Conservation (phyloP, 2,797 vertebrate genomes). For the Neoniphon sammara region DNA sequence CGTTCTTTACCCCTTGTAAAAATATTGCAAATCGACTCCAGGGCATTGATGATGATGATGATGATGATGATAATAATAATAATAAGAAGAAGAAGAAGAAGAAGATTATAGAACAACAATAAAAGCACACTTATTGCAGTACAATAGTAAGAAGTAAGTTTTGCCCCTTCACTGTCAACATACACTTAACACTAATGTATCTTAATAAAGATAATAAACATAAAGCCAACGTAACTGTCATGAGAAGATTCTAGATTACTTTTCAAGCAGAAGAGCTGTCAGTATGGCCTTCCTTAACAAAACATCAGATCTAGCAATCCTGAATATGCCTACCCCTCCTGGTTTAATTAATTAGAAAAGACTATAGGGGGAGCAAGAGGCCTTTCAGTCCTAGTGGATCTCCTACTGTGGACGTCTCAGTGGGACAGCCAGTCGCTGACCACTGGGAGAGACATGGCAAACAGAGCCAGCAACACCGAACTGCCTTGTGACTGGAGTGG, state of each 20-base stretch:
- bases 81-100: too few species aligned
- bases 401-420: constrained; percentile 34
- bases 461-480: constrained; percentile 52
- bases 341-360: constrained; percentile 7
- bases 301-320: not conserved
- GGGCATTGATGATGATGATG: not conserved
- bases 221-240: too few species aligned
- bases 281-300: not conserved
- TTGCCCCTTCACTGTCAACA: not conserved
- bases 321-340: not conserved
- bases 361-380: constrained; percentile 24
- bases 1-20: not conserved
- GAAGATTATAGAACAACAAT: too few species aligned
- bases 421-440: constrained; percentile 38
- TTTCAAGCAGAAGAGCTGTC: not conserved
- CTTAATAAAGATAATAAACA: not conserved
- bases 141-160: not conserved
- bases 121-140: not conserved
- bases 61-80: not conserved
- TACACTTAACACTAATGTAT: not conserved
- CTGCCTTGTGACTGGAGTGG: constrained; percentile 28
- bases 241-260: not conserved
- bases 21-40: not conserved
- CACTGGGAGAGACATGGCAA: constrained; percentile 50
- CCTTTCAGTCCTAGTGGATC: not conserved